Conservation (phyloP, 2,797 vertebrate species). For the Trachurus trachurus region DNA sequence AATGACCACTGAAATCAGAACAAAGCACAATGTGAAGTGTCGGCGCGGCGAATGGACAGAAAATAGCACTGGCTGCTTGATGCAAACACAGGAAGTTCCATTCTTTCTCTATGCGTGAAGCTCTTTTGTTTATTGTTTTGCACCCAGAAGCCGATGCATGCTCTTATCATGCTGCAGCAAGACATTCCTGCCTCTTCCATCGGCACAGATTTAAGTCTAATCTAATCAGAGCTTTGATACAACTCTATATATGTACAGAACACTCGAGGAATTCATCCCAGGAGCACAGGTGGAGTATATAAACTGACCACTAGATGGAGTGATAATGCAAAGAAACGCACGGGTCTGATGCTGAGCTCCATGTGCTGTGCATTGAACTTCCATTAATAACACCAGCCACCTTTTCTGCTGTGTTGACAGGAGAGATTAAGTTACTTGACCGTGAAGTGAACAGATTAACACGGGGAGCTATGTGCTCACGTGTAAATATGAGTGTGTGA, state of each 20-base stretch:
- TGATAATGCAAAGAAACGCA: not conserved
- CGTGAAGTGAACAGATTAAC: not conserved
- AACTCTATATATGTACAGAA: not conserved
- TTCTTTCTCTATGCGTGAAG: slow-evolving; percentile 21
- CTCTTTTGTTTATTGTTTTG: slow-evolving; percentile 48
- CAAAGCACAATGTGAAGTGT: slow-evolving; percentile 55
- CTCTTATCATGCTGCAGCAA: not conserved
- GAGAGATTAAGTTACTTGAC: not conserved
- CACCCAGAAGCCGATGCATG: slow-evolving; percentile 8
- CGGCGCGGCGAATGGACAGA: slow-evolving; percentile 23
- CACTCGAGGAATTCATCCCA: not conserved
- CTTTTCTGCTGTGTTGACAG: not conserved
- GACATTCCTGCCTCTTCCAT: not conserved
- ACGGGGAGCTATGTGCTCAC: not conserved
- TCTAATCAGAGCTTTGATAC: not conserved
- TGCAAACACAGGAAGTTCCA: slow-evolving; percentile 45
- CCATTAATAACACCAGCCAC: not conserved
- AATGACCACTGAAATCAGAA: slow-evolving; percentile 45
- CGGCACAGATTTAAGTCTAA: not conserved
- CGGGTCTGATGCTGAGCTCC: not conserved
- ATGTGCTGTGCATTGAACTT: no score
- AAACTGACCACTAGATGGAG: slow-evolving; percentile 67
- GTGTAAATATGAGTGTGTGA: not conserved
- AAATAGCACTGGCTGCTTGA: slow-evolving; percentile 47
- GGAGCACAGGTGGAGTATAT: not conserved